Evolutionary conservation across 2,888 invertebrate genomes (phyloP).

Genomic region (Parnassius apollo): DNA sequence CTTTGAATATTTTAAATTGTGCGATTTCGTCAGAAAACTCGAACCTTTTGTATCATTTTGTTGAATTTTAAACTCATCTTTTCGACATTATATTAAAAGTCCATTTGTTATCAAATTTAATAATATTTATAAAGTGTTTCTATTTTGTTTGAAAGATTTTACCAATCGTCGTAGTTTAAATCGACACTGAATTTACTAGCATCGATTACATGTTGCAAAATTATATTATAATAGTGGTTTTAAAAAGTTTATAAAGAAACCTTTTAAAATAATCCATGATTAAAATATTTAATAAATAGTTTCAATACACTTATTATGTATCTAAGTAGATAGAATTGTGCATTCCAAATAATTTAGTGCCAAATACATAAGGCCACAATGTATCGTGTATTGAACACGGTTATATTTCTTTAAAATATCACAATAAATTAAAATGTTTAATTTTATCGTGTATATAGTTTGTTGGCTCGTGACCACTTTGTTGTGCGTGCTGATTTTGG

Average conservation of each 20-base stretch:
- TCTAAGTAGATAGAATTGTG: constrained; percentile 64
- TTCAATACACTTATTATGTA: constrained; percentile 50
- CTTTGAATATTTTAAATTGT: constrained; percentile 2
- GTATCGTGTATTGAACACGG: constrained; percentile 48
- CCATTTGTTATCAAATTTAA: constrained; percentile 9
- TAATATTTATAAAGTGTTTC: constrained; percentile 10
- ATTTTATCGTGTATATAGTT: constrained; percentile 38
- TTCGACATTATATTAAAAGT: constrained; percentile 6
- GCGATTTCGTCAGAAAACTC: neutral
- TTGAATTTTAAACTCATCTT: constrained; percentile 9
- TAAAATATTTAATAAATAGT: constrained; percentile 37
- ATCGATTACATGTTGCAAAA: constrained; percentile 16
- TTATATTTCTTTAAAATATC: constrained; percentile 56
- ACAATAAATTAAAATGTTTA: constrained; percentile 52
- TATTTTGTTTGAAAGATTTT: constrained; percentile 8
- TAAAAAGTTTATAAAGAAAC: constrained; percentile 14
- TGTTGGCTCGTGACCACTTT: constrained; percentile 43
- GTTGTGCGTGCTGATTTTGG: constrained; percentile 59
- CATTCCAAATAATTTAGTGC: constrained; percentile 78
- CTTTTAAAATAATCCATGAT: constrained; percentile 22
- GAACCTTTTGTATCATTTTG: neutral
- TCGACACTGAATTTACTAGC: constrained; percentile 22
- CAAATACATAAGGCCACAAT: constrained; percentile 66
- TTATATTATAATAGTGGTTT: constrained; percentile 11
- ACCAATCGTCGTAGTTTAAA: constrained; percentile 15